Percentiles rank a stretch among this genome's conserved stretches.
These are phyloP conservation scores for Falco rusticolus DNA, from an alignment of 2,797 vertebrate species.

Conservation along the genomic window DNA sequence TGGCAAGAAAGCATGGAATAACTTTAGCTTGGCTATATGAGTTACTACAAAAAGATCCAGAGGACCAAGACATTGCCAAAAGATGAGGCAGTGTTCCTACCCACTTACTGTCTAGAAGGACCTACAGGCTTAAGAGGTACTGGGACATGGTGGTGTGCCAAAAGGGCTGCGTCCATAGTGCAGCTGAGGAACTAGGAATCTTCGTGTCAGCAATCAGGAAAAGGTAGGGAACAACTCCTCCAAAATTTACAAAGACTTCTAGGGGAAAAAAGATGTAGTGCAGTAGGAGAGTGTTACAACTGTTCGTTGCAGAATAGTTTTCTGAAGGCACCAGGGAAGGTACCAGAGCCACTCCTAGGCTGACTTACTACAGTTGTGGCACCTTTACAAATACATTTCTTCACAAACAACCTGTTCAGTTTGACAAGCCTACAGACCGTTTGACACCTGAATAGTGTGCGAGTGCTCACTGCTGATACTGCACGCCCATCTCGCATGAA, in stretches of 20 bases:
- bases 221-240: neutral
- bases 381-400: neutral
- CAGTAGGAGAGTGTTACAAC: neutral
- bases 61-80: neutral
- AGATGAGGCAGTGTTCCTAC: neutral
- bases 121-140: neutral
- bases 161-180: neutral
- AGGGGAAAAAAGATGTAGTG: neutral
- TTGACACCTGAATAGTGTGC: conserved; percentile 17
- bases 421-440: neutral
- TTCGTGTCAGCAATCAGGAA: neutral
- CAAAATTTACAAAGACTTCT: neutral
- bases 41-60: neutral
- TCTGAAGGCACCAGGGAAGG: neutral
- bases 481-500: neutral
- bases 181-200: neutral
- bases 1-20: neutral
- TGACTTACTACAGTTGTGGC: neutral
- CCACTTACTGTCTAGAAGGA: neutral
- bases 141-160: accelerated
- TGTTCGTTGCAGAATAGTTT: neutral
- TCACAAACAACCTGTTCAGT: neutral
- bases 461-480: neutral
- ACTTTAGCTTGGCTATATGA: neutral
- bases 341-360: neutral